These are phyloP conservation scores for Hirtodrosophila trivittata DNA, from an alignment of 2,888 invertebrate genomes.

Conservation along the genomic window DNA sequence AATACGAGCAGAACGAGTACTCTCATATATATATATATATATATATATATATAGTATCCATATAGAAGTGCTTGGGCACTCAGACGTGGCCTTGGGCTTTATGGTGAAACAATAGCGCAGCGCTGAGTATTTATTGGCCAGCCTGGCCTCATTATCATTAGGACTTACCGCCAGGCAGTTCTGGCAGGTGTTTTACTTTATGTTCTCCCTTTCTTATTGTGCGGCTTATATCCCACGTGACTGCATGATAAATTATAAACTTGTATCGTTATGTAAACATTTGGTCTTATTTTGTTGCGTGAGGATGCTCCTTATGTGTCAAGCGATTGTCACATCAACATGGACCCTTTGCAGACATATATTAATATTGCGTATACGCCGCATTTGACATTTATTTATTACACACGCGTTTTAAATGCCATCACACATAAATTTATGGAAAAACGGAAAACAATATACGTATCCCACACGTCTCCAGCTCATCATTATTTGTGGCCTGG, in stretches of 20 bases:
- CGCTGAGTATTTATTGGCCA: conserved; percentile 56
- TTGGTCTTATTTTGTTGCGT: conserved; percentile 21
- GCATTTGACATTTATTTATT: conserved; percentile 66
- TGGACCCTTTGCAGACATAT: conserved; percentile 29
- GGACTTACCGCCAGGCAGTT: neutral
- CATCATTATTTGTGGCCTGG: conserved; percentile 51
- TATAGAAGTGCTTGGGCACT: conserved; percentile 27
- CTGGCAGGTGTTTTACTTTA: conserved; percentile 42
- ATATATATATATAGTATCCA: neutral
- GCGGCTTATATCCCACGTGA: conserved; percentile 20
- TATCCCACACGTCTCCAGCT: conserved; percentile 68
- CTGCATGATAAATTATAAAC: conserved; percentile 5
- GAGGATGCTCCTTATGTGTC: conserved; percentile 53
- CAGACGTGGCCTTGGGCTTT: conserved; percentile 57
- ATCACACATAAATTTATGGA: conserved; percentile 66
- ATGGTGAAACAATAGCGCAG: conserved; percentile 58
- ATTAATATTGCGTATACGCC: conserved; percentile 69
- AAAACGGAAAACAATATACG: conserved; percentile 59
- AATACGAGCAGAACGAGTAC: neutral
- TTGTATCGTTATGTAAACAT: conserved; percentile 21
- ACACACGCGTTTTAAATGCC: conserved; percentile 53
- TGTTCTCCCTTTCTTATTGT: neutral
- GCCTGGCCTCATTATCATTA: conserved; percentile 23
- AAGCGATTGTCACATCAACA: conserved; percentile 65
- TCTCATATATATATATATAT: conserved; percentile 16